Evolutionary conservation across 2,113 vertebrate species (phyloP), one percentile per base, ranked within the genome.

Genomic region (Corvus cornix): DNA sequence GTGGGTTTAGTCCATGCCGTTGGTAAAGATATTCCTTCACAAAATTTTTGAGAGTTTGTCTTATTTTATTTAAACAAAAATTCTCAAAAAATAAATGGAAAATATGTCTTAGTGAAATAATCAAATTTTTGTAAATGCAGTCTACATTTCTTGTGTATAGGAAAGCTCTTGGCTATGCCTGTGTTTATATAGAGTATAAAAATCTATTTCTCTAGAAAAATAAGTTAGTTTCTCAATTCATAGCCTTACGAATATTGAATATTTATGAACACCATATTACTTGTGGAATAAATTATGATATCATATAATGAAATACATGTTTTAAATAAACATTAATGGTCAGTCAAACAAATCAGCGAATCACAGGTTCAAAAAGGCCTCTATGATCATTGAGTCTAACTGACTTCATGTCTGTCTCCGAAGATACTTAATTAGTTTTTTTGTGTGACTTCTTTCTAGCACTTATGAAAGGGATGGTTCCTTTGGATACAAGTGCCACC

Each of bases 401-500:
- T 78, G 30, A 69, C 22, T 49, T 21, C 23, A 33, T 53, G 18
- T 48, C 16, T 82, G 83, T 72, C 44, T 91, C 41, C 82, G 30
- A 91, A 81, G 68, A 59, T 67, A 28, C 33, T 86, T 86, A 87
- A 70, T 96, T 52, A 23, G 27, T n/a, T 66, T 58, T 93, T 69
- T 58, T 85, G 17, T 83, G 33, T 89, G 49, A 59, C 33, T 81
- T 53, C 17, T 53, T 92, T 97, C 67, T 91, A 97, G 96, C 90
- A 53, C 53, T 83, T 66, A 51, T 0, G n/a, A 95, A 84, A 93
- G 92, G 53, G 66, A 53, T 55, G 16, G 18, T 79, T 94, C 77
- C 88, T 80, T 96, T 91, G 56, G 78, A 89, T 84, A 41, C 60
- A 80, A 89, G 80, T 66, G 33, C 79, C 89, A 52, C 33, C 60